Percentiles rank a stretch among this genome's conserved stretches.
These are phyloP conservation scores for Bombyx huttoni DNA, from an alignment of 2,888 invertebrate genomes.

Conservation along the genomic window DNA sequence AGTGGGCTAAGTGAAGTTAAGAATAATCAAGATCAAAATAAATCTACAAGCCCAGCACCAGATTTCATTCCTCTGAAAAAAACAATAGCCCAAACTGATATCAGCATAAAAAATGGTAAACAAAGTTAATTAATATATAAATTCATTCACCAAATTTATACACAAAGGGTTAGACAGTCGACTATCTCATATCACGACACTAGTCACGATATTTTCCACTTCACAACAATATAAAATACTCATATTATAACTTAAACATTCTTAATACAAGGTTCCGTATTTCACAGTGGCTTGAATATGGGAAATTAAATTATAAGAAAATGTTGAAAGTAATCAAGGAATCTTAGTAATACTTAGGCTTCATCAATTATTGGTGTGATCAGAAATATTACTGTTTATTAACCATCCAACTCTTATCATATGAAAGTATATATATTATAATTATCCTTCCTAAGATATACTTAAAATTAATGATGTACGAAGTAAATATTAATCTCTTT, in stretches of 20 bases:
- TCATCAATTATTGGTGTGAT: too few relatives aligned
- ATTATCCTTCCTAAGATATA: not conserved
- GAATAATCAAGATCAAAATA: constrained; percentile 6
- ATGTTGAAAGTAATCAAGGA: too few relatives aligned
- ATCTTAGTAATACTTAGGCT: too few relatives aligned
- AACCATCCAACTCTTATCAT: too few relatives aligned
- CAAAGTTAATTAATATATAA: constrained; percentile 8
- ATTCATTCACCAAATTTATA: not conserved
- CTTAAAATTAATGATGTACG: not conserved
- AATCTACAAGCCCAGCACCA: constrained; percentile 10
- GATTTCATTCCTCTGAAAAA: constrained; percentile 40
- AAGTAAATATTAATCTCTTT: not conserved
- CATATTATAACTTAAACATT: too few relatives aligned
- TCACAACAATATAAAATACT: too few relatives aligned
- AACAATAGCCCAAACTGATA: constrained; percentile 37
- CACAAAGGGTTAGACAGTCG: not conserved
- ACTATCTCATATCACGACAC: too few relatives aligned
- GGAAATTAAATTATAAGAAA: too few relatives aligned
- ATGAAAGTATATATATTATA: not conserved
- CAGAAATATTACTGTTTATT: too few relatives aligned
- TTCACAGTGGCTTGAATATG: too few relatives aligned
- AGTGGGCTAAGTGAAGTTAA: constrained; percentile 19
- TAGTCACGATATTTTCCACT: too few relatives aligned
- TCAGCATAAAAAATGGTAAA: constrained; percentile 24
- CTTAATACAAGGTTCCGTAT: too few relatives aligned